phyloP scores from a whole-genome alignment of 2,113 vertebrate genomes.

The Empidonax alnorum region DNA sequence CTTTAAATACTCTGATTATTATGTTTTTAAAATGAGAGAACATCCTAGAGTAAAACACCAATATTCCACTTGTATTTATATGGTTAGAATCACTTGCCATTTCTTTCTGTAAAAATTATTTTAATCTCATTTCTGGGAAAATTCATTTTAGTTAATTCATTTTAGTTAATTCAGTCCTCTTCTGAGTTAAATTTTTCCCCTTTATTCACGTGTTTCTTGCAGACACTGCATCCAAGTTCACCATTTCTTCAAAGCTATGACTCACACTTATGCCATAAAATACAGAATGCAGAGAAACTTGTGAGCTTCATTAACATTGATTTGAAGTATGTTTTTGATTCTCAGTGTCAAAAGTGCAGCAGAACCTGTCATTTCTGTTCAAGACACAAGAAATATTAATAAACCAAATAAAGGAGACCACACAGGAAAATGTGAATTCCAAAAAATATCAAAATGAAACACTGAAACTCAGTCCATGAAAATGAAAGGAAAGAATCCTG shows the following conservation, averaged over 20 bases:
- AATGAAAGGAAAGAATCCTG: slow-evolving; percentile 37
- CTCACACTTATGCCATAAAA: background rate
- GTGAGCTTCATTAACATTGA: background rate
- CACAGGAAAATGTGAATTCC: background rate
- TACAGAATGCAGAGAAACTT: background rate
- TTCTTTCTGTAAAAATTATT: background rate
- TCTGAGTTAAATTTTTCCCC: background rate
- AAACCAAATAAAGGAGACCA: background rate
- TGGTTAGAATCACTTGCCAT: background rate
- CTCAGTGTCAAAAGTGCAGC: background rate
- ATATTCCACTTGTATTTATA: background rate
- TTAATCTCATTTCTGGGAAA: background rate
- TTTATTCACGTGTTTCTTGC: background rate
- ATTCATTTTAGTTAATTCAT: background rate
- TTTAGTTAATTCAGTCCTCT: background rate
- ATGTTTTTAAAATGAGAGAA: background rate
- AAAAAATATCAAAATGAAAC: background rate
- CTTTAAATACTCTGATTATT: background rate
- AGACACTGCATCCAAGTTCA: background rate
- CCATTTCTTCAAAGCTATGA: background rate
- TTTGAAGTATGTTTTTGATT: background rate
- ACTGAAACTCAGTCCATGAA: background rate
- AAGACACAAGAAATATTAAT: background rate
- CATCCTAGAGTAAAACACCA: background rate
- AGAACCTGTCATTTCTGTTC: background rate